phyloP scores from a whole-genome alignment of 2,888 invertebrate species.

The Drosophila subsilvestris region DNA sequence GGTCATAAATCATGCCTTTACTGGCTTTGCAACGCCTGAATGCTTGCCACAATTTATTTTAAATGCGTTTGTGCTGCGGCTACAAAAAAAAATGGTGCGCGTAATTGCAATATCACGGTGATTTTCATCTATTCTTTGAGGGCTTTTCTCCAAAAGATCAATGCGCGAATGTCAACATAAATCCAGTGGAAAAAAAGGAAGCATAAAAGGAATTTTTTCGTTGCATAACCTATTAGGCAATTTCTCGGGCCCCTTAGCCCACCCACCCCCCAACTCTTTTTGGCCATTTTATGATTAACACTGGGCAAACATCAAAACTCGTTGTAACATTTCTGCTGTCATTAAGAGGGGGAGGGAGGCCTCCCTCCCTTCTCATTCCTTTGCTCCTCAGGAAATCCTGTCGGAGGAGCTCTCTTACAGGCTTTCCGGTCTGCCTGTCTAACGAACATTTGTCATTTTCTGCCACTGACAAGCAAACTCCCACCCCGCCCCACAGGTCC shows the following conservation, averaged over 20 bases:
- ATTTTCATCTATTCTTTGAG: slow-evolving; percentile 50
- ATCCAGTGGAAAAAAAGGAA: slow-evolving; percentile 31
- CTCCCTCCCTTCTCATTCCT: no score
- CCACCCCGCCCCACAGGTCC: no score
- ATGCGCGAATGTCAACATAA: slow-evolving; percentile 60
- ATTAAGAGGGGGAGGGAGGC: slow-evolving; percentile 46
- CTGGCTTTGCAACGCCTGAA: slow-evolving; percentile 56
- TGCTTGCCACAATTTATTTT: slow-evolving; percentile 64
- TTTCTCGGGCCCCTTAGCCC: slow-evolving; percentile 17
- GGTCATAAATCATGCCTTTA: slow-evolving; percentile 70
- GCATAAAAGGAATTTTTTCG: slow-evolving; percentile 33
- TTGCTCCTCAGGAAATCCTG: slow-evolving; percentile 16
- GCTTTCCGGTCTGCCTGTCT: slow-evolving; percentile 68
- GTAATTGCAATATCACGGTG: slow-evolving; percentile 55
- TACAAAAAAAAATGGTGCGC: no score
- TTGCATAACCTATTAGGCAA: slow-evolving; percentile 30
- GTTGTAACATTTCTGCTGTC: slow-evolving; percentile 56
- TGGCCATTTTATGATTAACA: slow-evolving; percentile 73
- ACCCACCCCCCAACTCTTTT: slow-evolving; percentile 12
- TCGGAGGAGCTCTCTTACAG: slow-evolving; percentile 21
- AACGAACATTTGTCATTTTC: slow-evolving; percentile 70
- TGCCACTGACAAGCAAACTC: slow-evolving; percentile 64
- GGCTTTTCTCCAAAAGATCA: slow-evolving; percentile 54
- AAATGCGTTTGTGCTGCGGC: slow-evolving; percentile 37
- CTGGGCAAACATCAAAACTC: slow-evolving; percentile 69